Percentiles rank a stretch among this genome's conserved stretches.
Evolutionary conservation across 2,113 vertebrate species (phyloP).

Genomic region (Mellivora capensis): DNA sequence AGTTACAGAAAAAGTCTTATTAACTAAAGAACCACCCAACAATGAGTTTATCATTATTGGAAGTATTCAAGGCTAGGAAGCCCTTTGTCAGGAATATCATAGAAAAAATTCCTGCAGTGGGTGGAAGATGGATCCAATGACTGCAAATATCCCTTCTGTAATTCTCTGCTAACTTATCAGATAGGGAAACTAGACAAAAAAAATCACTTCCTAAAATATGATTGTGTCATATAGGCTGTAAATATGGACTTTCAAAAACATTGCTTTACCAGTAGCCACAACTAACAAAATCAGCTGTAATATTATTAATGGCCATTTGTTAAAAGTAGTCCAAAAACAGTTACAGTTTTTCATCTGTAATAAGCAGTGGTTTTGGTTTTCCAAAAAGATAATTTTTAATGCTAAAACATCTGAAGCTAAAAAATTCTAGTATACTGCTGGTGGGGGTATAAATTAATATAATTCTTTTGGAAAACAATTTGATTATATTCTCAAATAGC

Average conservation of each 20-base stretch:
- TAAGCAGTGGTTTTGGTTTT: neutral
- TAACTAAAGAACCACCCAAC: neutral
- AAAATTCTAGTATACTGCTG: neutral
- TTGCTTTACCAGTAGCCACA: neutral
- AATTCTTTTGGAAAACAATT: neutral
- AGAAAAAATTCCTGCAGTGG: neutral
- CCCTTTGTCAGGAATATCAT: neutral
- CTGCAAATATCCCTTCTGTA: neutral
- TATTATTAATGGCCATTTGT: neutral
- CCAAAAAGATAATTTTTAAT: neutral
- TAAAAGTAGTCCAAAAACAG: constrained; percentile 11
- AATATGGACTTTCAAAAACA: neutral
- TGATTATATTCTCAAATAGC: neutral
- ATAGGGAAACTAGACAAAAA: neutral
- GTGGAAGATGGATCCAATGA: neutral
- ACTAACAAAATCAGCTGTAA: neutral
- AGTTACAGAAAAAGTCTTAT: neutral
- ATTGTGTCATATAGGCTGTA: neutral
- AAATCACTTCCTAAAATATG: neutral
- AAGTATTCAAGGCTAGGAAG: neutral
- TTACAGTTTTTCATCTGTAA: neutral
- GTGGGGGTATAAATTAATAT: neutral
- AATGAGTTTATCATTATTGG: neutral
- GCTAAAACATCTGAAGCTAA: neutral
- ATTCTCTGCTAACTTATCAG: neutral